These are phyloP conservation scores for Anguilla marmorata DNA, from an alignment of 2,797 vertebrate species.

Conservation along the genomic window DNA sequence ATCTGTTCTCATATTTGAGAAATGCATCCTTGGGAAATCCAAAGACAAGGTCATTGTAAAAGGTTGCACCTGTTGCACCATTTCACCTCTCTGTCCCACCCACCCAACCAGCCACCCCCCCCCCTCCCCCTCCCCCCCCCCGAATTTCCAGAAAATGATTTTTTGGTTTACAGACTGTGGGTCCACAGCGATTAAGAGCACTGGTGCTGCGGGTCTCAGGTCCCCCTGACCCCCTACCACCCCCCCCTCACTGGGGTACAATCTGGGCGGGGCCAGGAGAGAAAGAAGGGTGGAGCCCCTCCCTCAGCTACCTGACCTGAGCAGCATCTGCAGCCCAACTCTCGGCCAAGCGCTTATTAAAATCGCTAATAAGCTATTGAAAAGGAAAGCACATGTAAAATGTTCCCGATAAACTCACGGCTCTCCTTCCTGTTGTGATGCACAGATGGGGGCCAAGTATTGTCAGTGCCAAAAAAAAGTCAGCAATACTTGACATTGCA, in stretches of 20 bases:
- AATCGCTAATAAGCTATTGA: background rate
- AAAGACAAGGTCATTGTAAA: no score
- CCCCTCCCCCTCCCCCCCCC: slow-evolving; percentile 25
- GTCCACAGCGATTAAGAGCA: background rate
- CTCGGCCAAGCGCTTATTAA: background rate
- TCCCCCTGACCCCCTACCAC: background rate
- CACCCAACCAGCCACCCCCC: slow-evolving; percentile 49
- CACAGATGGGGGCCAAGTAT: slow-evolving; percentile 26
- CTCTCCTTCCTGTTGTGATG: slow-evolving; percentile 16
- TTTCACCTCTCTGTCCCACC: slow-evolving; percentile 32
- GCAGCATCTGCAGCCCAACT: background rate
- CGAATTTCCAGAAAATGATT: no score
- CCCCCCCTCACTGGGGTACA: slow-evolving; percentile 27
- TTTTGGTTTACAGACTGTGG: slow-evolving; percentile 17
- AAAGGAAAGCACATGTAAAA: background rate
- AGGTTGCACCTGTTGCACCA: slow-evolving; percentile 28
- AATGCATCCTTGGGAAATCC: no score
- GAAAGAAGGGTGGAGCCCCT: background rate
- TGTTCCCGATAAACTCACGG: slow-evolving; percentile 11
- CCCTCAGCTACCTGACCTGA: background rate
- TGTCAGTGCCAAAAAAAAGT: slow-evolving; percentile 12
- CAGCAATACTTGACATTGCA: slow-evolving; percentile 39
- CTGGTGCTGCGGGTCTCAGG: background rate
- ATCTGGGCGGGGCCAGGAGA: background rate
- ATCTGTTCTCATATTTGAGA: no score